Evolutionary conservation across 2,888 invertebrate species (phyloP).

Genomic region (Zootermopsis nevadensis): DNA sequence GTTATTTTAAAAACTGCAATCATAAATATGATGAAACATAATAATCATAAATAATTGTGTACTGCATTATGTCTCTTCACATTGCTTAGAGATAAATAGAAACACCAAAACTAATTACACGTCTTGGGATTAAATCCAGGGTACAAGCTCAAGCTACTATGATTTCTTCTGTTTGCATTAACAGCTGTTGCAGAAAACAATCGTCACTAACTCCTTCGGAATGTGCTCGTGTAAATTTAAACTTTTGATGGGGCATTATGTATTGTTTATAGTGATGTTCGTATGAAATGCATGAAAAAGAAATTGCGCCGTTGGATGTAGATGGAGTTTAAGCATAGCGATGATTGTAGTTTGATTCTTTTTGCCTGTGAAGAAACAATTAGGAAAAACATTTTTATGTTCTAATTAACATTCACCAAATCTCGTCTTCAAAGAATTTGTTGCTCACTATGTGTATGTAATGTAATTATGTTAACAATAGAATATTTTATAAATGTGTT

Average conservation of each 20-base stretch:
- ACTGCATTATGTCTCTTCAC: background rate
- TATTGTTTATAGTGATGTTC: background rate
- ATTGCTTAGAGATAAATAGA: background rate
- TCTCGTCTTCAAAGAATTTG: constrained; percentile 33
- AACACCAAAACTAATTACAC: background rate
- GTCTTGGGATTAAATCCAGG: background rate
- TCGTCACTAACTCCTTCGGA: background rate
- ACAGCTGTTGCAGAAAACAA: constrained; percentile 3
- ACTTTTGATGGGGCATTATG: constrained; percentile 25
- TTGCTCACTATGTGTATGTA: constrained; percentile 37
- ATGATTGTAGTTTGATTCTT: background rate
- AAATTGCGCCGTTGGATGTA: constrained; percentile 6
- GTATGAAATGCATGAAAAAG: background rate
- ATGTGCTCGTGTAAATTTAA: background rate
- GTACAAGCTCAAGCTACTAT: constrained; percentile 3
- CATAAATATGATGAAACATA: constrained; percentile 28
- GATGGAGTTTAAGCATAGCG: background rate
- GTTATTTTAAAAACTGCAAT: constrained; percentile 40
- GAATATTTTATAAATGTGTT: constrained; percentile 20
- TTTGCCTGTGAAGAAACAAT: background rate
- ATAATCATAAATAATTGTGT: background rate
- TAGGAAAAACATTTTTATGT: background rate
- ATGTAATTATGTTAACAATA: constrained; percentile 41
- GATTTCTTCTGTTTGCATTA: background rate
- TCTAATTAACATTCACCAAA: constrained; percentile 29